phyloP scores from a whole-genome alignment of 23 tunicate genomes.

The Diplosoma virens region DNA sequence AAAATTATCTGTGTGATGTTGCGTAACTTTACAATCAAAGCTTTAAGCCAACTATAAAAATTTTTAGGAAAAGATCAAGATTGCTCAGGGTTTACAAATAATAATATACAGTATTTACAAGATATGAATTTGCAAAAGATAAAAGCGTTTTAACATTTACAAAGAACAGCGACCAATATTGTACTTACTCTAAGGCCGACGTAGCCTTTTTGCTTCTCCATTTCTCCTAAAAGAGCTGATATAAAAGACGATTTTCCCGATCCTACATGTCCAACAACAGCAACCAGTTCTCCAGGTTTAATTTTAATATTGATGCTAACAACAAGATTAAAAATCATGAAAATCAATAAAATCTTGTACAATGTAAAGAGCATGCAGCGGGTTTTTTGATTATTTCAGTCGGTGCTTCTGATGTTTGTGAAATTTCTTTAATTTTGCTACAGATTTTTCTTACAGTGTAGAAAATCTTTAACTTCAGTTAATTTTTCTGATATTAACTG shows the following conservation, averaged over 20 bases:
- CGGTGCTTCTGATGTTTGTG: not conserved
- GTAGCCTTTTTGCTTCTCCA: slow-evolving; percentile 80
- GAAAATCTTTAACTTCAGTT: too few species aligned
- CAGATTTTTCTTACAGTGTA: too few species aligned
- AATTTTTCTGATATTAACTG: too few species aligned
- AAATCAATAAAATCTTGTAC: too few species aligned
- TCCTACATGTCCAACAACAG: slow-evolving; percentile 90
- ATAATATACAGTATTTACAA: too few species aligned
- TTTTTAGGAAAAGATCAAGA: not conserved
- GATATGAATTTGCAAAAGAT: too few species aligned
- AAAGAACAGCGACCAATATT: too few species aligned
- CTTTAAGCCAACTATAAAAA: not conserved
- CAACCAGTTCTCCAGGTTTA: slow-evolving; percentile 79
- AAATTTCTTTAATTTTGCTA: too few species aligned
- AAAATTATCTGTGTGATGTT: too few species aligned
- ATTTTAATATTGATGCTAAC: slow-evolving; percentile 61
- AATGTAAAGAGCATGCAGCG: not conserved
- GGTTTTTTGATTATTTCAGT: not conserved
- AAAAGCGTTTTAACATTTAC: too few species aligned
- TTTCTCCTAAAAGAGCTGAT: slow-evolving; percentile 81
- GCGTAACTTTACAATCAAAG: not conserved
- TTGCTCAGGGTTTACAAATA: too few species aligned
- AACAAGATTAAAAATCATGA: too few species aligned
- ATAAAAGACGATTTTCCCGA: slow-evolving; percentile 84
- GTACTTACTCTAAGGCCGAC: slow-evolving; percentile 59